Percentiles rank a stretch among this genome's conserved stretches.
Evolutionary conservation across 2,113 vertebrate species (phyloP).

Genomic region (Dicerorhinus sumatrensis): DNA sequence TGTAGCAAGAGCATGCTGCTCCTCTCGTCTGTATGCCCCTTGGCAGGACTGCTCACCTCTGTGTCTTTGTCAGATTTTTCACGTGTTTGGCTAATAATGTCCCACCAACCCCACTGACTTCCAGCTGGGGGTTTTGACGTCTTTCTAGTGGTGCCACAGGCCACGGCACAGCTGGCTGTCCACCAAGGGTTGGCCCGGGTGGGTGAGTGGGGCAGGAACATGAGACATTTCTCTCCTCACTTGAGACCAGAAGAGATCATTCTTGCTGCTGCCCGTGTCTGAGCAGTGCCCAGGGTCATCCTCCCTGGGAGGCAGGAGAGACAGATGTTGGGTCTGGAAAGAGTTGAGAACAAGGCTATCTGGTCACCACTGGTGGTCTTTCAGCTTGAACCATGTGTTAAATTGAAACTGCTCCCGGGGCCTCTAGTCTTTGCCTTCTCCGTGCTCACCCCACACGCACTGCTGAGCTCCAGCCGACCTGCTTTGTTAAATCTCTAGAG

Average conservation of each 20-base stretch:
- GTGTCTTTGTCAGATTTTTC: fast-evolving
- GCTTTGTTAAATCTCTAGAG: too few relatives aligned
- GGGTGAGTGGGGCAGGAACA: fast-evolving
- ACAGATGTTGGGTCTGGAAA: fast-evolving
- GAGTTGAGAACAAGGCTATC: too few relatives aligned
- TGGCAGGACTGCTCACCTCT: fast-evolving
- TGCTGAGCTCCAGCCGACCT: too few relatives aligned
- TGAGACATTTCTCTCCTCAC: fast-evolving
- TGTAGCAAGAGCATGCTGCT: fast-evolving
- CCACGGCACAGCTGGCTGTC: not conserved
- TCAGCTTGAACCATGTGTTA: fast-evolving
- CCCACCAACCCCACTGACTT: not conserved
- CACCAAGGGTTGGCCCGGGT: fast-evolving
- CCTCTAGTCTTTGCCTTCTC: too few relatives aligned
- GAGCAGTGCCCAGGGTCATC: fast-evolving
- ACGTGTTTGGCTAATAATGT: fast-evolving
- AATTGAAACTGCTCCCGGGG: not conserved
- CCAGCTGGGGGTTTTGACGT: not conserved
- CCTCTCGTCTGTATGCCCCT: fast-evolving
- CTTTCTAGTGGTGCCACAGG: not conserved
- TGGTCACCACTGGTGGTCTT: fast-evolving
- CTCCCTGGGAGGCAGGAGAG: not conserved
- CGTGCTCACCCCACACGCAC: too few relatives aligned
- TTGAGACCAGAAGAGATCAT: fast-evolving
- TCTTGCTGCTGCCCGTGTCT: fast-evolving